Conservation (phyloP, 2,888 invertebrate genomes). For the Leptura quadrifasciata region DNA sequence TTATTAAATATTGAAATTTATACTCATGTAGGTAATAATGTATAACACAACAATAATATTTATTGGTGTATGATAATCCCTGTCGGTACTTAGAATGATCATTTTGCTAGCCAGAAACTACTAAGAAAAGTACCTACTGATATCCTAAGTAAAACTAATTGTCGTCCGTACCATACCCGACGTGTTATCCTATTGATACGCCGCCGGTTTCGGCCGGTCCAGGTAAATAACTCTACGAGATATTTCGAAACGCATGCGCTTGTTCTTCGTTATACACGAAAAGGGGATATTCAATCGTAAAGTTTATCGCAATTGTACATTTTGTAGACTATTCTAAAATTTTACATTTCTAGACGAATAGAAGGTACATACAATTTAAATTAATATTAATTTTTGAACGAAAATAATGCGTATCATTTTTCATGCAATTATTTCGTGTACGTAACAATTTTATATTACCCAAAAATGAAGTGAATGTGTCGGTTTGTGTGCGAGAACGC, state of each 20-base stretch:
- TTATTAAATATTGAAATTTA: no score
- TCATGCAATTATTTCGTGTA: not conserved
- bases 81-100: not conserved
- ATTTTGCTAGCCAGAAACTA: not conserved
- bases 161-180: not conserved
- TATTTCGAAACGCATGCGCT: slow-evolving; percentile 5
- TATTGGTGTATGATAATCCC: not conserved
- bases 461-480: not conserved
- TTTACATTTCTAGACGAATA: not conserved
- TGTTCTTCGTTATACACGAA: not conserved
- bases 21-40: no score
- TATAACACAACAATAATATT: no score
- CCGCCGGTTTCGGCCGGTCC: not conserved
- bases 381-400: not conserved
- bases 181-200: not conserved
- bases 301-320: not conserved
- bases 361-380: not conserved
- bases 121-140: not conserved
- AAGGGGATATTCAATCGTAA: slow-evolving; percentile 3
- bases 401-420: not conserved
- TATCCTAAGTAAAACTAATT: not conserved
- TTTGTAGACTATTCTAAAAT: not conserved
- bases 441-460: not conserved
- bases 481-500: not conserved
- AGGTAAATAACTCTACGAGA: not conserved